phyloP scores from a whole-genome alignment of 2,797 vertebrate species.

The Heteromormyrus szaboi region DNA sequence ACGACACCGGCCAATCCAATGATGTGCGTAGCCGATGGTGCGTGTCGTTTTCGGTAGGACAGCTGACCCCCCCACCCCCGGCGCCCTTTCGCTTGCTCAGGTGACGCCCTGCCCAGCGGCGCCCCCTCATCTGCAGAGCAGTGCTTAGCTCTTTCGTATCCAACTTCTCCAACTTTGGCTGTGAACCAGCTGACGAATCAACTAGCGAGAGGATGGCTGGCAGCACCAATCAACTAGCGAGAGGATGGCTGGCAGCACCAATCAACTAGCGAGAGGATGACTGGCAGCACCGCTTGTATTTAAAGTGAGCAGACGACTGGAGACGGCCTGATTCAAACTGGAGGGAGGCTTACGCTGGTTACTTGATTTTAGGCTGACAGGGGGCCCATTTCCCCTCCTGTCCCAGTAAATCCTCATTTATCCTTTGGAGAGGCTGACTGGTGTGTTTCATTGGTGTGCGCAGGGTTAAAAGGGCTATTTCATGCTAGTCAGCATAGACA shows the following conservation, averaged over 20 bases:
- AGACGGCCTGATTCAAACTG: conserved; percentile 41
- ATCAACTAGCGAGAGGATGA: conserved; percentile 25
- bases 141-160: not conserved
- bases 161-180: not conserved
- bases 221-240: conserved; percentile 14
- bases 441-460: not conserved
- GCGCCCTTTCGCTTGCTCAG: not conserved
- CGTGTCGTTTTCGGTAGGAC: not conserved
- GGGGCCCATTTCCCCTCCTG: conserved; percentile 43
- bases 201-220: conserved; percentile 25
- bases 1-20: not conserved
- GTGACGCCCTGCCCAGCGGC: not conserved
- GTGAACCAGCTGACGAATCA: not conserved
- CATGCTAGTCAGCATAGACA: not conserved
- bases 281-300: not conserved
- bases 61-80: not conserved
- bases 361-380: conserved; percentile 36
- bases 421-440: conserved; percentile 43
- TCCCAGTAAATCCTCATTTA: conserved; percentile 44
- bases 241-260: conserved; percentile 10
- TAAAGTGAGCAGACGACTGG: not conserved
- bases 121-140: not conserved
- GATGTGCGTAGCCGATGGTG: not conserved
- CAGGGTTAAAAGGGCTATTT: not conserved
- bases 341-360: conserved; percentile 36